Evolutionary conservation across 2,797 vertebrate genomes (phyloP).

Genomic region (Pseudochaenichthys georgianus): DNA sequence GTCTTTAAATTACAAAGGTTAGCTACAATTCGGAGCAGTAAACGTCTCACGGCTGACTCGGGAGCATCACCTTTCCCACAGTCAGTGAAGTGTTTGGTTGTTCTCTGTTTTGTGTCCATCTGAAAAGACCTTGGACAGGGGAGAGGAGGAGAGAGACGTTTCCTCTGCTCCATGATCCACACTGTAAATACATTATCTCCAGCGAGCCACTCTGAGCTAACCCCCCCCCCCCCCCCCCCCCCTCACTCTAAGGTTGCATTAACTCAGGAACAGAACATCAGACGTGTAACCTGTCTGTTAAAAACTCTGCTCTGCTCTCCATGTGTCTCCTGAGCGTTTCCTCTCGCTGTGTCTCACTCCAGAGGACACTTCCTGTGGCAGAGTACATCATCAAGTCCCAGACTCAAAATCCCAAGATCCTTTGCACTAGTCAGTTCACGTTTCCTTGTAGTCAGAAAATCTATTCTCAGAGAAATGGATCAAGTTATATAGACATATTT

Average conservation of each 20-base stretch:
- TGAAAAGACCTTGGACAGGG: constrained; percentile 59
- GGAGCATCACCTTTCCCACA: constrained; percentile 40
- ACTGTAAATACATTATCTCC: constrained; percentile 59
- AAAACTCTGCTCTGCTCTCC: constrained; percentile 24
- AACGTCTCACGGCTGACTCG: constrained; percentile 36
- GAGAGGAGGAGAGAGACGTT: constrained; percentile 36
- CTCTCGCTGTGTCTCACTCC: constrained; percentile 34
- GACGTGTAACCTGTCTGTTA: constrained; percentile 35
- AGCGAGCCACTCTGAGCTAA: constrained; percentile 35
- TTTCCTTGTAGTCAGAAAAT: background rate
- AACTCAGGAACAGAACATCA: constrained; percentile 69
- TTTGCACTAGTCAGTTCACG: constrained; percentile 7
- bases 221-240: constrained; percentile 11
- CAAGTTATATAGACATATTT: no score
- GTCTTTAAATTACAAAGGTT: constrained; percentile 56
- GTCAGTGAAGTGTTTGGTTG: constrained; percentile 53
- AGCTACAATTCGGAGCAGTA: constrained; percentile 54
- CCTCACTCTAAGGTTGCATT: constrained; percentile 51
- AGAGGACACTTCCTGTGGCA: constrained; percentile 18
- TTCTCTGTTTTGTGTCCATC: constrained; percentile 54
- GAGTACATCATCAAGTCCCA: background rate
- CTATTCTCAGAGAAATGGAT: background rate
- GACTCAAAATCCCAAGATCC: background rate
- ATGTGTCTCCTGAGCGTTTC: constrained; percentile 2
- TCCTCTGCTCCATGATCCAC: constrained; percentile 25